phyloP scores from a whole-genome alignment of 2,113 vertebrate species.

The Scatophagus argus region DNA sequence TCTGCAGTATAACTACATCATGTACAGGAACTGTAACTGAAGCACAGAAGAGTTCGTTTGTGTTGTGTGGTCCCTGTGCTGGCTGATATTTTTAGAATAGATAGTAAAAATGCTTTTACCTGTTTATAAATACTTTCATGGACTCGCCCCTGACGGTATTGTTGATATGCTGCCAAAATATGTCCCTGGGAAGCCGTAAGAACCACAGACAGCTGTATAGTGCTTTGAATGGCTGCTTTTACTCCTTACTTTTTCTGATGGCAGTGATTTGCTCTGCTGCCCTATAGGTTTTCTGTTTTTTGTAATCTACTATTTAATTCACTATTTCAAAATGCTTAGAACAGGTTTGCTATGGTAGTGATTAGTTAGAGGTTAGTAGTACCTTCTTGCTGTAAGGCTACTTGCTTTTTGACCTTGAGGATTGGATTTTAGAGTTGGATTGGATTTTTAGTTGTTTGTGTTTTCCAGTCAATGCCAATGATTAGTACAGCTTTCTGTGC shows the following conservation, averaged over 20 bases:
- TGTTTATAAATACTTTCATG: constrained; percentile 13
- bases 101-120: neutral
- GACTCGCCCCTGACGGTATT: neutral
- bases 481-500: constrained; percentile 11
- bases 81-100: constrained; percentile 5
- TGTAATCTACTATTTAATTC: neutral
- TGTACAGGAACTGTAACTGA: neutral
- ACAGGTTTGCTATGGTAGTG: neutral
- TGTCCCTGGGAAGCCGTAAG: neutral
- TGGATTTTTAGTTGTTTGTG: neutral
- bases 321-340: too few species aligned
- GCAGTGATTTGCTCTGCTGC: neutral
- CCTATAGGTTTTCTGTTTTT: neutral
- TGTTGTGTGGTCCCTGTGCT: neutral
- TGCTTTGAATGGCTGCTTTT: neutral
- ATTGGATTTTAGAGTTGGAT: constrained; percentile 5
- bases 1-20: neutral
- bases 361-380: neutral
- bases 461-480: constrained; percentile 16
- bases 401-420: neutral
- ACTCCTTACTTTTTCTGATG: neutral
- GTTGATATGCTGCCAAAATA: constrained; percentile 7
- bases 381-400: neutral
- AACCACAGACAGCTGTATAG: neutral
- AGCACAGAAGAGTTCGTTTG: neutral